Base-by-base conservation (phyloP, 2,113 vertebrate genomes). In the Potamarius usumacintae region DNA sequence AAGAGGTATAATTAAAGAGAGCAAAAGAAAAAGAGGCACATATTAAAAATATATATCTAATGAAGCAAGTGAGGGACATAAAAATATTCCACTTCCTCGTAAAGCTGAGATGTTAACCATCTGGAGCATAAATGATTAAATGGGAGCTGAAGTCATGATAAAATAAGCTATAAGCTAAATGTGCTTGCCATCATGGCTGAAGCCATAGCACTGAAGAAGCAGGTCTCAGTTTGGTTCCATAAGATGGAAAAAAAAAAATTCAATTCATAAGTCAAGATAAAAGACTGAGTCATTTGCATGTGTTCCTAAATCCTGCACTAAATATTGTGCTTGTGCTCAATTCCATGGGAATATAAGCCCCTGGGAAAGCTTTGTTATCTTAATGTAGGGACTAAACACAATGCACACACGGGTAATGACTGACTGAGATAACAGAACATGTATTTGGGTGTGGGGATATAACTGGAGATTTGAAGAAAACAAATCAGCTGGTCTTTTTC, bases 111-210 rank as follows among this genome's bases (percentile, higher is more conserved):
- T 22, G 1, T 78, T 78, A 53, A 78, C 25, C 74, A 78, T 78
- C 50, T 78, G 74, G 48, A 78, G 30, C 25, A 77, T n/a, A 78
- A 78, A 53, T 53, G 74, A 78, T 25, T 53, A 14, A 78, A 78
- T 78, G 74, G 74, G 50, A 78, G 50, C 48, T 53, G 48, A 53
- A 53, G 74, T 78, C 4, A 78, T 78, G 50, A 53, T 53, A 78
- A 53, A 53, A 78, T 53, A 48, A 48, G 69, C 9, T 72, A 42
- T 25, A 50, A 76, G 52, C 1, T 76, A 76, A 20, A 76, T 9
- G 25, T 48, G 42, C 42, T 76, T 76, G 72, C 17, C 2, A 1
- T 20, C 11, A 34, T 34, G n/a, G 10, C 67, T 69, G 0, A 30
- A 67, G n/a, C 65, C 63, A 67, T n/a, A 69, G n/a, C 30, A 71